Base-by-base conservation (phyloP, 2,113 vertebrate genomes). In the Anarhynchus alexandrinus region DNA sequence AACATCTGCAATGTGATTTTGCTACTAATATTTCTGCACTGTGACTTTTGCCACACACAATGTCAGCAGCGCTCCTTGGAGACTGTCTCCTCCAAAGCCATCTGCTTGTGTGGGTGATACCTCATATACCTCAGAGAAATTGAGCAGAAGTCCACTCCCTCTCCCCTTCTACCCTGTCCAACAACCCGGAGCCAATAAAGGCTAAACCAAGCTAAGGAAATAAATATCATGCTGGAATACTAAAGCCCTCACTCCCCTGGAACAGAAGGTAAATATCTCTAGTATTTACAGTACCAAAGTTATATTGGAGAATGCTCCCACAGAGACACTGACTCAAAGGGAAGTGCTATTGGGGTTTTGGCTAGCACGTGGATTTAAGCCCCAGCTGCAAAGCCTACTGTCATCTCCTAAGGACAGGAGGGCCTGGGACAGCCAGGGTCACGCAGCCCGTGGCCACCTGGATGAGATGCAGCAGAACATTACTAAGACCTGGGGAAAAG, bases 261-360 rank as follows among this genome's bases (percentile, higher is more conserved):
- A 90, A 52, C 15, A 77, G 74, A 96, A 91, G 88, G 96, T 91
- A 97, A 97, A 96, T 94, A 96, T 85, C 93, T 93, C 54, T 62
- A 82, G 38, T 66, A 93, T 96, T 97, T 97, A 92, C 96, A 95
- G 51, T 95, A 71, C 93, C 47, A 34, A 58, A 92, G 79, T 62
- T 90, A 76, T 91, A 95, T 88, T 91, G 81, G 72, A 92, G 65
- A 92, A 59, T 0, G 2, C 21, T 79, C 49, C 80, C 66, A 38
- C 40, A 66, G 89, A 94, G 85, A 84, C 62, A 11, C 45, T 54
- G 82, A 74, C 77, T 72, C 80, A 58, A 89, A 49, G 34, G 38
- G 45, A 93, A 94, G 62, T 2, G 17, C 52, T 91, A 54, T 15
- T 3, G 4, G 58, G 51, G 11, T 72, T 94, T 83, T 3, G 5